phyloP scores from a whole-genome alignment of 2,797 vertebrate genomes.

The Dermochelys coriacea region DNA sequence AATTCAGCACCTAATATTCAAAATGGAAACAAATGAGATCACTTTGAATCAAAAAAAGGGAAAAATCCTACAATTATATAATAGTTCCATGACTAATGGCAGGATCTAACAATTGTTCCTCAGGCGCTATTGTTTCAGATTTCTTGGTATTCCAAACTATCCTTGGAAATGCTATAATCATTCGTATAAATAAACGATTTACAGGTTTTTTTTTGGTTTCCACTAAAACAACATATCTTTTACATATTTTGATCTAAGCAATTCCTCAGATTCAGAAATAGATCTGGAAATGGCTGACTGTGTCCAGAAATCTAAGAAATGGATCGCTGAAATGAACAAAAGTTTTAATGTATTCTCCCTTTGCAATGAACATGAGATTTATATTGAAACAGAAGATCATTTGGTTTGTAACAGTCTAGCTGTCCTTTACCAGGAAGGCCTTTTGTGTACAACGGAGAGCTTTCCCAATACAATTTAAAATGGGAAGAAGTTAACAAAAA shows the following conservation, averaged over 20 bases:
- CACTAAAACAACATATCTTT: neutral
- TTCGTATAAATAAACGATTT: neutral
- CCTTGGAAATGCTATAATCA: neutral
- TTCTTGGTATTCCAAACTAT: neutral
- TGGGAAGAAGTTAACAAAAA: neutral
- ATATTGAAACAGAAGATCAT: neutral
- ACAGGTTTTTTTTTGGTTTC: neutral
- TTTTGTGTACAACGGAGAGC: neutral
- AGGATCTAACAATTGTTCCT: neutral
- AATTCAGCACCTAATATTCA: neutral
- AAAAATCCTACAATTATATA: rapidly evolving
- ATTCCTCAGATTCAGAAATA: neutral
- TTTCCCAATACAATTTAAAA: neutral
- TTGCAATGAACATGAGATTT: neutral
- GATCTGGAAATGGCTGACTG: neutral
- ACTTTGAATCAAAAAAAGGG: neutral
- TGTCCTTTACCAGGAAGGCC: neutral
- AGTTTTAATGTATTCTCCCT: neutral
- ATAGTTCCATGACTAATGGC: neutral
- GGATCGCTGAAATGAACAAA: neutral
- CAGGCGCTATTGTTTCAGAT: neutral
- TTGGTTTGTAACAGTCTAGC: neutral
- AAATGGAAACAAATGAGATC: neutral
- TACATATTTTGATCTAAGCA: neutral
- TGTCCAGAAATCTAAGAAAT: neutral